A percentile compares a stretch with the other conserved stretches of the same genome.
phyloP scores from a whole-genome alignment of 1,140 invertebrate species.

The Nomia melanderi region DNA sequence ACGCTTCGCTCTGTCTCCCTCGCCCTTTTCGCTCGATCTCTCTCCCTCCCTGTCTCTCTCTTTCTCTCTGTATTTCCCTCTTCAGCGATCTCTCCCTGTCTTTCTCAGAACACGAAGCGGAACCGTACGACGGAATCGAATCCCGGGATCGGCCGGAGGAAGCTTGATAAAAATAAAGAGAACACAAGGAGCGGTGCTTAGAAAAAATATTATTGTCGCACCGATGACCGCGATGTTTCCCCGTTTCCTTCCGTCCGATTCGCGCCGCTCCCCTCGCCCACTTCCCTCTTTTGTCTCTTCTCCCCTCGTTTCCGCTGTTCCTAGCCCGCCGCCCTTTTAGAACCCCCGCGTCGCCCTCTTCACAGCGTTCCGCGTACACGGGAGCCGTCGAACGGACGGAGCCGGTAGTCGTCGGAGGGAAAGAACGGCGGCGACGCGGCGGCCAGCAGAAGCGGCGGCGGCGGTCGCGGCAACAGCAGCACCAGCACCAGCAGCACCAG shows the following conservation, averaged over 20 bases:
- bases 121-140: no score
- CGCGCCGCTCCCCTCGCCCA: neutral
- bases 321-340: constrained; percentile 14
- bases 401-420: neutral
- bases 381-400: neutral
- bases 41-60: neutral
- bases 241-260: constrained; percentile 17
- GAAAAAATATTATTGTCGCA: neutral
- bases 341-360: constrained; percentile 8
- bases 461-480: neutral
- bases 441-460: neutral
- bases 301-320: constrained; percentile 25
- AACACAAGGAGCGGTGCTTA: neutral
- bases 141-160: no score
- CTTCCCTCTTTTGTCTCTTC: constrained; percentile 1
- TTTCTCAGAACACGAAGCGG: no score
- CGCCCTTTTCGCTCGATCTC: constrained; percentile 25
- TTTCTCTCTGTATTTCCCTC: constrained; percentile 4
- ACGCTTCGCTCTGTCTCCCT: constrained; percentile 41
- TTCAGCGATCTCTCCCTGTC: constrained; percentile 23
- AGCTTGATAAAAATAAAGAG: no score
- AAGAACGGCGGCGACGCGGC: neutral
- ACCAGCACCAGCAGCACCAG: neutral
- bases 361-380: no score
- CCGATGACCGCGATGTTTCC: constrained; percentile 12